Base-by-base conservation (phyloP, 1,140 invertebrate species). In the Aphaenogaster ashmeadi region DNA sequence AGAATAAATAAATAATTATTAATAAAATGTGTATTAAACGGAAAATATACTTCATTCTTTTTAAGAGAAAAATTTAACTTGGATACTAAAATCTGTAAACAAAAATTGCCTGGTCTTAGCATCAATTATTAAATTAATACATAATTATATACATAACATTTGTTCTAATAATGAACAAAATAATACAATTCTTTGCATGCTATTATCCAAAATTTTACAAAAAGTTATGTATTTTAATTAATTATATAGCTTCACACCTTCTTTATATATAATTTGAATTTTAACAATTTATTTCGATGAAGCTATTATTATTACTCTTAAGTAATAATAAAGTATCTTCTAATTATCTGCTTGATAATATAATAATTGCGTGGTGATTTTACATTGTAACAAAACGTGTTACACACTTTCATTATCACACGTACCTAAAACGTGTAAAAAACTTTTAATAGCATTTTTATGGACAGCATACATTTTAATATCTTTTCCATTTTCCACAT, bases 111-210 rank as follows among this genome's bases (percentile, higher is more conserved):
- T 33, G 0, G 3, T 33, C 18, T 13, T 1, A 33, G 18, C 3
- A 8, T 52, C 27, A 72, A 5, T 41, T 56, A 56, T 75, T 56
- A 56, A 21, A 54, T 38, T 0, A 38, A 56, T 36, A 56, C n/a
- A 50, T 50, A 50, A 41, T 75, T 27, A 15, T 18, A 3, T 56
- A 36, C 27, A 9, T 52, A 71, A 58, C 7, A 41, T 75, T 36
- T 56, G n/a, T 56, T 75, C 5, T 58, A 27, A 27, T 75, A 75
- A 75, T 41, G 21, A 75, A 27, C 18, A 38, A 75, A 75, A 72
- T 72, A 52, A 54, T 75, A 33, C 1, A n/a, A n/a, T 36, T 38
- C 18, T 74, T 5, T 56, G 15, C 11, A 36, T 54, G 27, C 11
- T 15, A 36, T 38, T 56, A 75, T 21, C 3, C n/a, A 62, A 18